Conservation (phyloP, 2,113 vertebrate species). For the Hirundichthys speculiger region DNA sequence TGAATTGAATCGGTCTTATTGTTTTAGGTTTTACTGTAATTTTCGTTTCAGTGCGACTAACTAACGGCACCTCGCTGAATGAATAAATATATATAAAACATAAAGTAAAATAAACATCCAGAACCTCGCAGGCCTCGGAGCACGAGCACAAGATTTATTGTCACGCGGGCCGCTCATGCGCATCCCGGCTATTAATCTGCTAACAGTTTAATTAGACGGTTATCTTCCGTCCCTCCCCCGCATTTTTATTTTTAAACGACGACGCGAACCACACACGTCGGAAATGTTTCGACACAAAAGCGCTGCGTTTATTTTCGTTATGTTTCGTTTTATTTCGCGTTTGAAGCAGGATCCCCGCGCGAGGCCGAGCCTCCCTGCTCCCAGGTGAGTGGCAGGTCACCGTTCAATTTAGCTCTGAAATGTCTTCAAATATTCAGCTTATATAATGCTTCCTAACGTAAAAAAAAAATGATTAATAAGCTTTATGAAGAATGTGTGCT, state of each 20-base stretch:
- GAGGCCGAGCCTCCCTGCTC: constrained; percentile 2
- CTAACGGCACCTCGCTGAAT: not conserved
- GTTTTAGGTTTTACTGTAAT: no score
- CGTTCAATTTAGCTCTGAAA: not conserved
- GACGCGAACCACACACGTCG: no score
- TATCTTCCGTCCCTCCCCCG: not conserved
- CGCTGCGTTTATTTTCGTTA: not conserved
- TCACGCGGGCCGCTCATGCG: not conserved
- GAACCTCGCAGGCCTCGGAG: not conserved
- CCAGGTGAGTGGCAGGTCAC: not conserved
- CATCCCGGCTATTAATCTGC: not conserved
- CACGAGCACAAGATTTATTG: constrained; percentile 2
- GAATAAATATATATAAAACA: not conserved
- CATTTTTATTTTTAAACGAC: not conserved
- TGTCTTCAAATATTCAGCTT: no score
- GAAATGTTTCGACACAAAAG: not conserved
- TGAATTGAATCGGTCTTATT: no score
- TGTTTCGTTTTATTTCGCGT: not conserved
- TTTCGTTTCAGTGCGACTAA: not conserved
- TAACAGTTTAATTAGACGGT: not conserved
- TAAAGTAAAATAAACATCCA: not conserved
- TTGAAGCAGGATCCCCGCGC: not conserved
- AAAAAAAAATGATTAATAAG: no score
- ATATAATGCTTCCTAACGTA: no score
- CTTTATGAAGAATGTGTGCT: no score